Percentiles rank a stretch among this genome's conserved stretches.
Evolutionary conservation across 2,797 vertebrate species (phyloP).

Genomic region (Phrynocephalus guinanensis): DNA sequence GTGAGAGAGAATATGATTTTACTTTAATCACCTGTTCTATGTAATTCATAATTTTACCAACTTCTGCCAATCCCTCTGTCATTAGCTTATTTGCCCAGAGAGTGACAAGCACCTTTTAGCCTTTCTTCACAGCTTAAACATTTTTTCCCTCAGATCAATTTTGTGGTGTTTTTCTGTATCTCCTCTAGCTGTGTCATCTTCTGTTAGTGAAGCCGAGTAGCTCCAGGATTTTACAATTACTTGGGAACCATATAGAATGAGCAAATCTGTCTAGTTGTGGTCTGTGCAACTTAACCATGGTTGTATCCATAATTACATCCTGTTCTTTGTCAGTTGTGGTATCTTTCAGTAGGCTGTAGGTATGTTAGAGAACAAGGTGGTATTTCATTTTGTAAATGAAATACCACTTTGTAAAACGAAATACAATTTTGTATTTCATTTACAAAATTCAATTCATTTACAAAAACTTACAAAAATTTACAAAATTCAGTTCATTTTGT

Average conservation of each 20-base stretch:
- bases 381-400: neutral
- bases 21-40: neutral
- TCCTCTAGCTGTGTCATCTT: neutral
- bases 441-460: too few relatives aligned
- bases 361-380: neutral
- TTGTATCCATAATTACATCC: neutral
- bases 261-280: neutral
- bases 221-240: neutral
- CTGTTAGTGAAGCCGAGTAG: neutral
- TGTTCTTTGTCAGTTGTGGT: neutral
- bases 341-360: neutral
- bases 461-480: too few relatives aligned
- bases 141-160: neutral
- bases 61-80: neutral
- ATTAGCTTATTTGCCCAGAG: neutral
- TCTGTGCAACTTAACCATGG: neutral
- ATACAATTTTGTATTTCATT: neutral
- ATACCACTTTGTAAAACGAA: neutral
- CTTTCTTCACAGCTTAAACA: neutral
- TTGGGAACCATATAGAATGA: neutral
- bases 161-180: neutral
- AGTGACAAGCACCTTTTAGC: neutral
- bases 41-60: neutral
- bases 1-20: neutral
- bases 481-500: neutral